These are phyloP conservation scores for Meda fulgida DNA, from an alignment of 2,797 vertebrate genomes.

Conservation along the genomic window DNA sequence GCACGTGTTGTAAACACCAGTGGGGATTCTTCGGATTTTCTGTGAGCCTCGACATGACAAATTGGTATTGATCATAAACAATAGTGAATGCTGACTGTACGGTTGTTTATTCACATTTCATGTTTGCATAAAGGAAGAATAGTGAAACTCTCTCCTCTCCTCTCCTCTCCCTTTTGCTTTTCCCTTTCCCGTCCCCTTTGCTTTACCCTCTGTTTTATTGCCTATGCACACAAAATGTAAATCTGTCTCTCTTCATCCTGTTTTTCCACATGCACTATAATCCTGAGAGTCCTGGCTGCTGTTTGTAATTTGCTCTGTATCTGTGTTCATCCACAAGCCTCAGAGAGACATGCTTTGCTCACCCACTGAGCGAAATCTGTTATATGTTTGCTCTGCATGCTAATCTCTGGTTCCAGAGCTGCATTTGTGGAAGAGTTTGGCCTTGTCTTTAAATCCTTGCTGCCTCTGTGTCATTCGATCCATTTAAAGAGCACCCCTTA, in stretches of 20 bases:
- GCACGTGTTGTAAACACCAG: neutral
- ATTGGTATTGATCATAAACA: constrained; percentile 17
- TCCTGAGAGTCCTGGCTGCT: constrained; percentile 3
- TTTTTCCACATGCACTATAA: neutral
- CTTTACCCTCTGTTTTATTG: neutral
- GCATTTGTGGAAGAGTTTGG: constrained; percentile 27
- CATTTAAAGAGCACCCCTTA: constrained; percentile 25
- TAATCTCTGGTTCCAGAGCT: constrained; percentile 32
- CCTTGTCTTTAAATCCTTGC: constrained; percentile 5
- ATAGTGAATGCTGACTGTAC: neutral
- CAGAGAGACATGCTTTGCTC: constrained; percentile 29
- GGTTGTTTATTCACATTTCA: neutral
- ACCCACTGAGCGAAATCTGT: constrained; percentile 22
- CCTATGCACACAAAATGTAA: neutral
- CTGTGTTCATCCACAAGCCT: constrained; percentile 28
- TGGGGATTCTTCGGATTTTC: constrained; percentile 1
- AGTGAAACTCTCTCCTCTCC: neutral
- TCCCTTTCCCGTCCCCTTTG: no score
- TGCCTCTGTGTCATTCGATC: constrained; percentile 27
- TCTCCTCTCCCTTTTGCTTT: neutral
- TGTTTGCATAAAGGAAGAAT: neutral
- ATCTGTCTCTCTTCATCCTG: neutral
- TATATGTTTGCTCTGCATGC: constrained; percentile 37
- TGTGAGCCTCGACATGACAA: neutral
- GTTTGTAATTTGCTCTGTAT: constrained; percentile 37